Base-by-base conservation (phyloP, 2,113 vertebrate species). In the Elephas maximus region DNA sequence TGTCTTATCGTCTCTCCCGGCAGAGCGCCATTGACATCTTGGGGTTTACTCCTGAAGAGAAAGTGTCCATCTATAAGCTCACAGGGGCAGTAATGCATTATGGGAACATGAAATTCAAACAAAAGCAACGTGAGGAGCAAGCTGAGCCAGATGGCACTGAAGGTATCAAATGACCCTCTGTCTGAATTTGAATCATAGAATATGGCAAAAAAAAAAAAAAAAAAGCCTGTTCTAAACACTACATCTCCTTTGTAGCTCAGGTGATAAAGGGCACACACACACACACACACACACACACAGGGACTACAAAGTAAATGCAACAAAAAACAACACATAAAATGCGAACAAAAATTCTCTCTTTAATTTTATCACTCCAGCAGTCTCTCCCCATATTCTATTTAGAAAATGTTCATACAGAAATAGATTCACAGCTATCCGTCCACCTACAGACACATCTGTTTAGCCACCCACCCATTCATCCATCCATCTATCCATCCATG, bases 41-140 rank as follows among this genome's bases (percentile, higher is more conserved):
- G 94, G 99, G 99, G 14, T 99, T 99, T 96, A 98, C 0, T 53
- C 24, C 97, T 8, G 99, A 99, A 18, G 99, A 99, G 21, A 99
- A 99, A 96, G 94, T 98, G 0, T 98, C 99, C 96, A 99, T 99
- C 97, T 99, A 99, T 96, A 99, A 99, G 89, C 97, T 99, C 95
- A 99, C 99, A 0, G 99, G 99, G 1, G 99, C 99, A 0, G 99
- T 99, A 82, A 98, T 99, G 98, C 99, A 99, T 98, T 99, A 99
- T 0, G 99, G 99, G 4, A 99, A 99, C 97, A 98, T 99, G 98
- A 99, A 99, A 96, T 99, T 99, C 97, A 99, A 99, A 97, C 99
- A 99, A 97, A 99, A 99, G 4, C 99, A 99, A 8, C 97, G 99
- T 0, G 99, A 99, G 83, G 99, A 99, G 63, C 99, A 99, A 92